Conservation (phyloP, 1,140 invertebrate species). For the Adelges cooleyi region DNA sequence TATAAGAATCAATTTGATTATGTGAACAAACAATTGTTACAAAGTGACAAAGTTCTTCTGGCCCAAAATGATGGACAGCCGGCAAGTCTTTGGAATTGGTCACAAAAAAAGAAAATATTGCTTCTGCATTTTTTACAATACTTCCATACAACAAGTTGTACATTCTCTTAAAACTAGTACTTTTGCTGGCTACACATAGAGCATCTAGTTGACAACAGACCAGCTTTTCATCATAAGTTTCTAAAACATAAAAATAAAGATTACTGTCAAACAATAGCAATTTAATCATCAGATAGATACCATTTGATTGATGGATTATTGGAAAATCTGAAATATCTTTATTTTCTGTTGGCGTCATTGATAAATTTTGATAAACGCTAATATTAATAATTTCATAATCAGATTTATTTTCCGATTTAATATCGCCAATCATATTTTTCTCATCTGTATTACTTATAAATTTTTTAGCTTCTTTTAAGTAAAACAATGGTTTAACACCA, state of each 20-base stretch:
- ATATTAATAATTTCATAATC: constrained; percentile 19
- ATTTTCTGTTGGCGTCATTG: not conserved
- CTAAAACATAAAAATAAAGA: not conserved
- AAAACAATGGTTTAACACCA: constrained; percentile 19
- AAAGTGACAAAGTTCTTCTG: constrained; percentile 7
- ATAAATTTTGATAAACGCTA: constrained; percentile 22
- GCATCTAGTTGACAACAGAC: constrained; percentile 2
- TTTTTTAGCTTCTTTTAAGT: constrained; percentile 1
- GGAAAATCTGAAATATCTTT: constrained; percentile 1
- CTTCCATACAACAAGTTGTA: not conserved
- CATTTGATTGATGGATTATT: constrained; percentile 17
- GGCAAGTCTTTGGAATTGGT: not conserved
- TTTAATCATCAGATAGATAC: too few relatives aligned
- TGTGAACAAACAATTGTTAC: constrained; percentile 22
- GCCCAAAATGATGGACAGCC: constrained; percentile 20
- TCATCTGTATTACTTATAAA: constrained; percentile 1
- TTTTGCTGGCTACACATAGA: not conserved
- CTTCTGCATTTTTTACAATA: constrained; percentile 1
- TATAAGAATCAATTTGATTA: constrained; percentile 19
- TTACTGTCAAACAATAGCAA: too few relatives aligned
- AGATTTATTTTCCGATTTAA: not conserved
- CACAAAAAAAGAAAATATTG: constrained; percentile 12
- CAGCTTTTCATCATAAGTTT: constrained; percentile 8
- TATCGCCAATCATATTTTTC: not conserved
- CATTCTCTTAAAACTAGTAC: not conserved